A percentile compares a stretch with the other conserved stretches of the same genome.
phyloP scores from a whole-genome alignment of 1,140 invertebrate genomes.

The Drosophila arizonae region DNA sequence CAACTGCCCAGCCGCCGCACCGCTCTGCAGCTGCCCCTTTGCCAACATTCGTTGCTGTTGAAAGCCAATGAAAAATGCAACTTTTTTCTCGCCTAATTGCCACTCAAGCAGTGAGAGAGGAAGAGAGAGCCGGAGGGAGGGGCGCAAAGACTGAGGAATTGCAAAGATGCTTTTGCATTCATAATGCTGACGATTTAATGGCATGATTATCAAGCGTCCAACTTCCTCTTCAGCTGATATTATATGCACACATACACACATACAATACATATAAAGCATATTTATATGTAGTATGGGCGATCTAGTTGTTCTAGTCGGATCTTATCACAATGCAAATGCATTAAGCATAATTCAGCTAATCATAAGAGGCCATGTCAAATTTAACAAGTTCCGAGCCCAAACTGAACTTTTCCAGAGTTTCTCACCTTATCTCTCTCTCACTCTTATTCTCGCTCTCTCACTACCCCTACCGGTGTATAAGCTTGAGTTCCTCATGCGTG shows the following conservation, averaged over 20 bases:
- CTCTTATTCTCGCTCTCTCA: not conserved
- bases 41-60: constrained; percentile 39
- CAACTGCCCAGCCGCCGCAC: constrained; percentile 8
- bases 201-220: constrained; percentile 42
- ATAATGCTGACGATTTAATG: constrained; percentile 44
- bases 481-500: constrained; percentile 54
- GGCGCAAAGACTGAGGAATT: constrained; percentile 35
- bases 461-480: not conserved
- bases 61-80: constrained; percentile 70
- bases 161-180: constrained; percentile 59
- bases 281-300: not conserved
- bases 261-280: constrained; percentile 8
- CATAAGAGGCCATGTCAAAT: constrained; percentile 76
- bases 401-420: constrained; percentile 7
- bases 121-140: not conserved
- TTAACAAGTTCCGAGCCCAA: constrained; percentile 55
- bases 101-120: constrained; percentile 15
- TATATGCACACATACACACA: constrained; percentile 5
- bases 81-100: constrained; percentile 69
- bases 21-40: not conserved
- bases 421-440: not conserved
- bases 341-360: constrained; percentile 76
- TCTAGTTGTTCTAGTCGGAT: constrained; percentile 26
- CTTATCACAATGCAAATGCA: constrained; percentile 72
- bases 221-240: constrained; percentile 33